Conservation (phyloP, 2,113 vertebrate species). For the Calidris pygmaea region DNA sequence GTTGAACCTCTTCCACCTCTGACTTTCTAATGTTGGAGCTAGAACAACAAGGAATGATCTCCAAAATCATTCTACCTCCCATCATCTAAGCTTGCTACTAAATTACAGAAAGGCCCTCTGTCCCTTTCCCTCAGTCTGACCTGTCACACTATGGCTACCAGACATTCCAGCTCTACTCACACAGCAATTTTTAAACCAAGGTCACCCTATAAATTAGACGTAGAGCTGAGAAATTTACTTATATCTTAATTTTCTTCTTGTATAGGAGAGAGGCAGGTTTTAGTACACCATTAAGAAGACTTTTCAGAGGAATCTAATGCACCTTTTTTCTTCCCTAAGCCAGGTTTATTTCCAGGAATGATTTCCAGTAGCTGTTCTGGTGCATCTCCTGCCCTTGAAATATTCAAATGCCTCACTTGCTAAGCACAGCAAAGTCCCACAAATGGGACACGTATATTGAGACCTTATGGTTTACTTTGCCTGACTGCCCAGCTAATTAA, state of each 20-base stretch:
- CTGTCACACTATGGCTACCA: not conserved
- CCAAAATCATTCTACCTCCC: not conserved
- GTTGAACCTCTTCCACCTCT: not conserved
- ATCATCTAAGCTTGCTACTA: not conserved
- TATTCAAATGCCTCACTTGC: not conserved
- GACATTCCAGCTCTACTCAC: not conserved
- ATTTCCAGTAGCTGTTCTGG: not conserved
- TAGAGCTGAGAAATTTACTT: not conserved
- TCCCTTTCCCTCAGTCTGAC: not conserved
- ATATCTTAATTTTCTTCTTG: not conserved
- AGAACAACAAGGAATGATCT: not conserved
- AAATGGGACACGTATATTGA: not conserved
- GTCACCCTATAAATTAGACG: not conserved
- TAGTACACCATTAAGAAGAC: not conserved
- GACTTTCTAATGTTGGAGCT: not conserved
- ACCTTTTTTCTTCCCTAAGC: not conserved
- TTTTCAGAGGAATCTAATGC: not conserved
- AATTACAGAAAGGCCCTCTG: not conserved
- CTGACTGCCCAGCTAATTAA: not conserved
- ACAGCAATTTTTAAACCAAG: not conserved
- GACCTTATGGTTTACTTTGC: conserved; percentile 6
- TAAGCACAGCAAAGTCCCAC: not conserved
- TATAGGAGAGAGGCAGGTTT: not conserved
- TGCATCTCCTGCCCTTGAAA: not conserved
- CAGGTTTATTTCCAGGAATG: not conserved